Base-by-base conservation (phyloP, 2,888 invertebrate species). In the Danaus chrysippus region DNA sequence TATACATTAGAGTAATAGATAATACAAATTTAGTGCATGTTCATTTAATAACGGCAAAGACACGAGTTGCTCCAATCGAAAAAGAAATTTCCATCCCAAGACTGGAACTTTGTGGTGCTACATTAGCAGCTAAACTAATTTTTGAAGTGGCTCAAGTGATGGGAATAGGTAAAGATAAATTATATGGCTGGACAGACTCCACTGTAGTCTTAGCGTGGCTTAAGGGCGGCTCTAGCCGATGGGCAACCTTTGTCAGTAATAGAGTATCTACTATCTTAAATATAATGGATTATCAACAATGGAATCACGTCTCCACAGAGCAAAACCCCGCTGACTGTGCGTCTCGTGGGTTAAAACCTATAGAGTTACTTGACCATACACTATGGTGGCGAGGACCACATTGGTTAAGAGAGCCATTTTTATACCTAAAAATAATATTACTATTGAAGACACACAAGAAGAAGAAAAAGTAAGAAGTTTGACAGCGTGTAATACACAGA, bases 11-110 rank as follows among this genome's bases (percentile, higher is more conserved):
- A 59, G 59, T 61, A 0, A 52, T 58, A 54, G 60, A 42, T 11
- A 10, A 62, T 43, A 64, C 62, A 10, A 46, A 49, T 12, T 8
- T 8, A 3, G 57, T 68, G 9, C 52, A 62, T 6, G 63, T 58
- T 9, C 19, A 61, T 13, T 34, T 73, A 9, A 42, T 72, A 3
- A 68, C 71, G 9, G 63, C 71, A 10, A 71, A 64, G 64, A 72
- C 73, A 9, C 68, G 64, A 58, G 71, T 72, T 19, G 72, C 72
- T 41, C 73, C 72, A 17, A 44, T 73, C 3, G 69, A 67, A 56
- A 68, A 70, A 49, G 54, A 57, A 53, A 56, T 73, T 11, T 68
- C 72, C 13, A 54, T 71, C 34, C 73, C 73, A 12, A 57, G 72
- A 41, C 58, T 75, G 0, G 72, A 73, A 62, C 59, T 73, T 6